These are phyloP conservation scores for Melanostigma gelatinosum DNA, from an alignment of 2,113 vertebrate genomes.

Conservation along the genomic window DNA sequence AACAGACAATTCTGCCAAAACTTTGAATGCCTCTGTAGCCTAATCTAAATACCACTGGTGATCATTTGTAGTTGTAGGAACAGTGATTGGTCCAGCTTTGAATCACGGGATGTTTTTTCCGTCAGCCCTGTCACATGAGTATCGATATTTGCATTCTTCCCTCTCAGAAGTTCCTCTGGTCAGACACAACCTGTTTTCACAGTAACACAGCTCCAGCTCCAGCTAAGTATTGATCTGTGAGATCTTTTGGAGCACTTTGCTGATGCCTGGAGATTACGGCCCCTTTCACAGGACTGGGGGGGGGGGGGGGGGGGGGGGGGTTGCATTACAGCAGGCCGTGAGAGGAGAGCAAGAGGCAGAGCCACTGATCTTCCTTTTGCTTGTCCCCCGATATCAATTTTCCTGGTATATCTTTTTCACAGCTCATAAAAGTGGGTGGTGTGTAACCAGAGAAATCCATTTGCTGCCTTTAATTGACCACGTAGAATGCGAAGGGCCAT, in stretches of 20 bases:
- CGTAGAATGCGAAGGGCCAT: slow-evolving; percentile 2
- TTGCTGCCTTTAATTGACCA: slow-evolving; percentile 27
- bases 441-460: slow-evolving; percentile 37
- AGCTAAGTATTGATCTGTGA: background rate
- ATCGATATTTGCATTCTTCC: background rate
- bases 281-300: background rate
- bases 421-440: slow-evolving; percentile 22
- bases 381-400: slow-evolving; percentile 11
- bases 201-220: background rate
- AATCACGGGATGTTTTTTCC: too few relatives aligned
- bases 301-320: background rate
- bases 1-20: too few relatives aligned
- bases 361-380: slow-evolving; percentile 17
- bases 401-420: background rate
- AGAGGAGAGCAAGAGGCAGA: background rate
- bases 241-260: slow-evolving; percentile 3
- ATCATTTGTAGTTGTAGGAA: background rate
- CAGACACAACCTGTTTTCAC: background rate
- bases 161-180: background rate
- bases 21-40: background rate
- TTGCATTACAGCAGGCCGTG: background rate
- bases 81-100: too few relatives aligned
- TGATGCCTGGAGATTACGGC: background rate
- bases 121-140: too few relatives aligned
- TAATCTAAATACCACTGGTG: background rate